A percentile compares a stretch with the other conserved stretches of the same genome.
Evolutionary conservation across 92 coral and sea anemone genomes (phyloP).

Genomic region (Palythoa grandis): DNA sequence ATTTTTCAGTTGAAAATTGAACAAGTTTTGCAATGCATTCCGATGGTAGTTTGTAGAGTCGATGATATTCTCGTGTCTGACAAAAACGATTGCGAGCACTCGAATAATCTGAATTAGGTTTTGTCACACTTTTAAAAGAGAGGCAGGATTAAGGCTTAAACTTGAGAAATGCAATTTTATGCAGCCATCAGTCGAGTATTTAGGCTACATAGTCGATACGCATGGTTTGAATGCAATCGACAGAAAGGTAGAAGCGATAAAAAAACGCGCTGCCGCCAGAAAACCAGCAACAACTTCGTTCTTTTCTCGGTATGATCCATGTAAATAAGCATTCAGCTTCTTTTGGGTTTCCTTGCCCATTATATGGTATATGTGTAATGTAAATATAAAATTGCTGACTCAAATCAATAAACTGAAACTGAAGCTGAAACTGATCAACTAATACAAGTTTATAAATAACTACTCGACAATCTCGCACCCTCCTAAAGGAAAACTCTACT

Average conservation of each 20-base stretch:
- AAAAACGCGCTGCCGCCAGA: slow-evolving; percentile 8
- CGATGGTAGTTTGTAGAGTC: slow-evolving; percentile 61
- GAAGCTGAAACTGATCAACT: no score
- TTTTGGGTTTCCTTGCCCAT: no score
- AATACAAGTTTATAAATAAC: slow-evolving; percentile 17
- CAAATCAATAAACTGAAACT: no score
- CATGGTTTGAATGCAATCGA: no score
- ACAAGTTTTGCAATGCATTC: slow-evolving; percentile 59
- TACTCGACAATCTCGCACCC: slow-evolving; percentile 3
- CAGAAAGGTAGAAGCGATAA: not conserved
- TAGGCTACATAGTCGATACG: no score
- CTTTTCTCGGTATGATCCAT: slow-evolving; percentile 46
- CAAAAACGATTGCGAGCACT: not conserved
- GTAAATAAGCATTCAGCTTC: slow-evolving; percentile 30
- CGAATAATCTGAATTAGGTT: not conserved
- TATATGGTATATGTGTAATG: no score
- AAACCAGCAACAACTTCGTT: slow-evolving; percentile 43
- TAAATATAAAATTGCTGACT: no score
- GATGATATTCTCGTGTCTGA: slow-evolving; percentile 49
- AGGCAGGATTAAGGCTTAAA: no score
- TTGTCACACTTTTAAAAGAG: no score
- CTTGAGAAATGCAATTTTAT: no score
- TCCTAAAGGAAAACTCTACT: no score
- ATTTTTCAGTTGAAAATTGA: slow-evolving; percentile 59
- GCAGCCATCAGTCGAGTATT: not conserved